phyloP scores from a whole-genome alignment of 2,113 vertebrate genomes.

The Antechinus stuartii region DNA sequence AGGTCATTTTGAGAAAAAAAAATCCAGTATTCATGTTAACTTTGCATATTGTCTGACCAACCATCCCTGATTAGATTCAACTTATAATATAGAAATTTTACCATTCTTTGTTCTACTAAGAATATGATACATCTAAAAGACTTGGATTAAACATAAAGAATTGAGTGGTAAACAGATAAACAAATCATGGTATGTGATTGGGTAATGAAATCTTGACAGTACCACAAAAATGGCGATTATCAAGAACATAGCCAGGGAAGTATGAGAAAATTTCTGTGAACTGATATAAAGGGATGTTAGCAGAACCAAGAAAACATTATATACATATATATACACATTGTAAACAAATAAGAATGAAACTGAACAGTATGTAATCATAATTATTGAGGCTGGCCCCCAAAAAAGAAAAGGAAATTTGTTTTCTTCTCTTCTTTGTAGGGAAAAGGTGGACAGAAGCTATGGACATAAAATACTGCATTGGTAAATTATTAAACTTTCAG shows the following conservation, averaged over 20 bases:
- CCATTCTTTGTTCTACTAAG: background rate
- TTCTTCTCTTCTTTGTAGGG: background rate
- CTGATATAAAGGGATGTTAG: background rate
- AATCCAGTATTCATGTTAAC: background rate
- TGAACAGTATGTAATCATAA: background rate
- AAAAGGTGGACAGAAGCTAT: background rate
- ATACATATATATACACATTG: no score
- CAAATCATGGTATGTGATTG: background rate
- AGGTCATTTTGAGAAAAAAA: background rate
- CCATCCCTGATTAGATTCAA: background rate
- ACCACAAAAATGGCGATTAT: background rate
- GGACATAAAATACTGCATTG: background rate
- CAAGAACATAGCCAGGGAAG: background rate
- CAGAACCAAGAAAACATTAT: background rate
- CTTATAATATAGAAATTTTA: background rate
- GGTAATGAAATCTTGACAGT: background rate
- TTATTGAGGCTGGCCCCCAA: background rate
- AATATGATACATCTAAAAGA: background rate
- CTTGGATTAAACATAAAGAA: background rate
- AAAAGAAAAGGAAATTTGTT: background rate
- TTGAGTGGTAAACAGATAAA: background rate
- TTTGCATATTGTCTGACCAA: background rate
- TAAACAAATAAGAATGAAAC: background rate
- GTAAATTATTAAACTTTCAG: background rate
- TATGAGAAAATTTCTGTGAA: background rate